Evolutionary conservation across 2,113 vertebrate species (phyloP).

Genomic region (Micronisus gabar): DNA sequence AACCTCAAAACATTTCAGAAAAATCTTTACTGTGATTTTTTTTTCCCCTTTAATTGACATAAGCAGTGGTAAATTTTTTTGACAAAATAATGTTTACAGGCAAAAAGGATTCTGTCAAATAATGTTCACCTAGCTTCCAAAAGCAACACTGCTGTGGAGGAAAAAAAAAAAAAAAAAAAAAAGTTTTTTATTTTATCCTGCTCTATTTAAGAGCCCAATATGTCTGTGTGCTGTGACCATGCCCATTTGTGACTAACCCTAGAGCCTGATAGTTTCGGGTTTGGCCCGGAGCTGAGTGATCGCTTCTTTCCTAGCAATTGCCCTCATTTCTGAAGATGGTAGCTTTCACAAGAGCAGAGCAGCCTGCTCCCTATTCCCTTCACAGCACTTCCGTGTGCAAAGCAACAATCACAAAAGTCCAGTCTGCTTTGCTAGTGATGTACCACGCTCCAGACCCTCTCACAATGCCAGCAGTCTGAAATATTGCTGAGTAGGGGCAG

Average conservation of each 20-base stretch:
- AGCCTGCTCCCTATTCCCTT: background rate
- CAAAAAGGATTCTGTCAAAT: background rate
- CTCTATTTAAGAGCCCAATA: background rate
- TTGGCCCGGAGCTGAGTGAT: background rate
- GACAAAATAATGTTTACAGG: background rate
- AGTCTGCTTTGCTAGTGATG: background rate
- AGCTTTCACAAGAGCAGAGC: background rate
- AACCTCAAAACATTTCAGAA: background rate
- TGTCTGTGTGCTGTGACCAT: background rate
- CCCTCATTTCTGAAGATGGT: background rate
- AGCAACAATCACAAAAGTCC: background rate
- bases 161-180: no score
- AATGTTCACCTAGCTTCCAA: background rate
- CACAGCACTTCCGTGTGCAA: background rate
- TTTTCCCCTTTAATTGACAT: background rate
- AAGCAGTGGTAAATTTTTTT: background rate
- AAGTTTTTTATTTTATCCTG: background rate
- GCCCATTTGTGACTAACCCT: background rate
- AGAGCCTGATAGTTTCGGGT: accelerated
- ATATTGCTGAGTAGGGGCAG: background rate
- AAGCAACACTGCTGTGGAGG: background rate
- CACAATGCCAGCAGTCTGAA: background rate
- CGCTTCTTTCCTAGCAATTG: accelerated
- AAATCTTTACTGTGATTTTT: background rate
- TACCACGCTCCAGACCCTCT: accelerated